phyloP scores from a whole-genome alignment of 2,888 invertebrate species.

The Chalcosyrphus nemorum region DNA sequence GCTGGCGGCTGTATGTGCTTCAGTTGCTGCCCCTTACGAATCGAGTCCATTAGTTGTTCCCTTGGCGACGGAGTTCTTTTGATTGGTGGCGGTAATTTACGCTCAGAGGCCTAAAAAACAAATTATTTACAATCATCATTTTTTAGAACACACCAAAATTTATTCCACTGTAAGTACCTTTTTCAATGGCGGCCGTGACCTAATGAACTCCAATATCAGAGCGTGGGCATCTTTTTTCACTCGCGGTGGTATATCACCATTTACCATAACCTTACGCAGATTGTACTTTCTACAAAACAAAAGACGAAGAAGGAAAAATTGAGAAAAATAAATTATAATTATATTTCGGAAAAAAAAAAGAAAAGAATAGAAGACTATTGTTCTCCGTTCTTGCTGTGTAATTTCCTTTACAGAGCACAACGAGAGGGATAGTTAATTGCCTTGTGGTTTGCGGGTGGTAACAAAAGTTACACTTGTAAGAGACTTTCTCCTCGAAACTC shows the following conservation, averaged over 20 bases:
- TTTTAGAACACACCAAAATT: background rate
- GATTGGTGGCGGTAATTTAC: slow-evolving; percentile 90
- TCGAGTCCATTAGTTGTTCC: slow-evolving; percentile 93
- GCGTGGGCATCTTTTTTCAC: slow-evolving; percentile 97
- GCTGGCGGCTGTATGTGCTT: slow-evolving; percentile 83
- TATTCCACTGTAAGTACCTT: slow-evolving; percentile 84
- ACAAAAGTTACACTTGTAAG: background rate
- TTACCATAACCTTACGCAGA: slow-evolving; percentile 92
- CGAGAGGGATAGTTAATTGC: background rate
- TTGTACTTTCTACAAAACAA: slow-evolving; percentile 86
- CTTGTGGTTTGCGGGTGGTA: slow-evolving; percentile 37
- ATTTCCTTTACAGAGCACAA: slow-evolving; percentile 15
- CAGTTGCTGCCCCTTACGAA: slow-evolving; percentile 88
- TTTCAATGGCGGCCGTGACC: slow-evolving; percentile 95
- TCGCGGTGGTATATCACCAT: slow-evolving; percentile 90
- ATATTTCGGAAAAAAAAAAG: slow-evolving; percentile 6
- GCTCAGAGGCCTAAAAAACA: slow-evolving; percentile 88
- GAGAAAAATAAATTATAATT: background rate
- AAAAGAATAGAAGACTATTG: slow-evolving; percentile 1
- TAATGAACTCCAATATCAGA: slow-evolving; percentile 97
- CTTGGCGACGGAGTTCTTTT: slow-evolving; percentile 89
- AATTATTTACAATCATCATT: slow-evolving; percentile 48
- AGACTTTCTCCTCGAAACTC: background rate
- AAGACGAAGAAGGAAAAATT: slow-evolving; percentile 33
- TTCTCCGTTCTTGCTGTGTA: background rate